Percentiles rank a stretch among this genome's conserved stretches.
These are phyloP conservation scores for Abrostola triplasia DNA, from an alignment of 2,888 invertebrate genomes.

Conservation along the genomic window DNA sequence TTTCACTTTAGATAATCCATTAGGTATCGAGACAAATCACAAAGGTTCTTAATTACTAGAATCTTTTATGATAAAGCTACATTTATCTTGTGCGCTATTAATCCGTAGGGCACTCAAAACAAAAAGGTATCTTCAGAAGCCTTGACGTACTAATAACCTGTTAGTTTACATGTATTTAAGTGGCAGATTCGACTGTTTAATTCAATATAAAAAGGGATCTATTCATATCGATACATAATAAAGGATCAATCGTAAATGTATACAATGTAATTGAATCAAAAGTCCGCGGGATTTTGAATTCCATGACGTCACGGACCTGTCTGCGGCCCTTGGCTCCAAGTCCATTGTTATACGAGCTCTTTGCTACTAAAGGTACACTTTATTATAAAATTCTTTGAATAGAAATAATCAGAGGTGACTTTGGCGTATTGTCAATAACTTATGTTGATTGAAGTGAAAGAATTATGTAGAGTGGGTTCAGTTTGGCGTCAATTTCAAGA, in stretches of 20 bases:
- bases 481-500: no score
- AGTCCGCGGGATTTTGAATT: slow-evolving; percentile 48
- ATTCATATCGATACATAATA: neutral
- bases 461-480: neutral
- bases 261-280: slow-evolving; percentile 61
- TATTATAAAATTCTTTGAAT: slow-evolving; percentile 3
- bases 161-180: neutral
- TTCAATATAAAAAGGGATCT: slow-evolving; percentile 4
- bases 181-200: neutral
- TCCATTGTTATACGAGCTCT: slow-evolving; percentile 33
- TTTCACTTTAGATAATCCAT: neutral
- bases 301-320: slow-evolving; percentile 16
- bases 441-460: neutral
- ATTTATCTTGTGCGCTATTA: neutral
- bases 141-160: neutral
- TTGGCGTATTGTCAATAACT: neutral
- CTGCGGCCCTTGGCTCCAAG: slow-evolving; percentile 2
- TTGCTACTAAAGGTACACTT: slow-evolving; percentile 3
- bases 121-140: neutral
- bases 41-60: neutral
- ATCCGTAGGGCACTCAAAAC: no score
- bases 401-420: neutral
- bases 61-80: neutral
- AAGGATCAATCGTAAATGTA: slow-evolving; percentile 36
- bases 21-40: neutral